These are phyloP conservation scores for Poecilia wingei DNA, from an alignment of 2,797 vertebrate species.

Conservation along the genomic window DNA sequence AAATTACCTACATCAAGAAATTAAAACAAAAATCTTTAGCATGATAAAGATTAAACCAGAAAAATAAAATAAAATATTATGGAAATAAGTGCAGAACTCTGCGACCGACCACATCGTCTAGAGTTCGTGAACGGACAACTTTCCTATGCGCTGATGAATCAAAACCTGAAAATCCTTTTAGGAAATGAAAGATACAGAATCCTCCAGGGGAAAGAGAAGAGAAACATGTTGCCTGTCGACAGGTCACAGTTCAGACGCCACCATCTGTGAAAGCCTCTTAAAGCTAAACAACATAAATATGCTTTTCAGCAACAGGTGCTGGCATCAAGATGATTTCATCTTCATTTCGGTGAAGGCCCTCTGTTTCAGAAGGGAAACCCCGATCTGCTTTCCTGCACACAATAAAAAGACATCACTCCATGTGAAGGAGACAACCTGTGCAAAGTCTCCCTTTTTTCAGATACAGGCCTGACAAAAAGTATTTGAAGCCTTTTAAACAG, in stretches of 20 bases:
- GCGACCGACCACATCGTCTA: neutral
- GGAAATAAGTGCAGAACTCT: neutral
- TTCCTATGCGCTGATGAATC: neutral
- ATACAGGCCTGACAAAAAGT: neutral
- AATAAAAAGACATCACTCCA: neutral
- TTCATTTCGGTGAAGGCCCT: neutral
- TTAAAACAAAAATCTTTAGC: neutral
- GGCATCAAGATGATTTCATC: neutral
- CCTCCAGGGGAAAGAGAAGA: neutral
- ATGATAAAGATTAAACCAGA: neutral
- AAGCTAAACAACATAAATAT: neutral
- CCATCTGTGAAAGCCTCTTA: neutral
- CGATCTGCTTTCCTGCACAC: neutral
- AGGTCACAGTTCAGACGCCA: neutral
- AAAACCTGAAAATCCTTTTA: neutral
- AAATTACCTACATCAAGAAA: neutral
- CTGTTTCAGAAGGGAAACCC: neutral
- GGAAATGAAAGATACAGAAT: neutral
- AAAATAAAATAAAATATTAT: neutral
- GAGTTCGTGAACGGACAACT: neutral
- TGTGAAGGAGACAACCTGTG: neutral
- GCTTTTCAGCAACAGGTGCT: neutral
- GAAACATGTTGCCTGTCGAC: neutral
- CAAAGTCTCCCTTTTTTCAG: neutral
- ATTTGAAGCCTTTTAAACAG: neutral